A percentile compares a stretch with the other conserved stretches of the same genome.
These are phyloP conservation scores for Pandemis cinnamomeana DNA, from an alignment of 2,888 invertebrate genomes.

Conservation along the genomic window DNA sequence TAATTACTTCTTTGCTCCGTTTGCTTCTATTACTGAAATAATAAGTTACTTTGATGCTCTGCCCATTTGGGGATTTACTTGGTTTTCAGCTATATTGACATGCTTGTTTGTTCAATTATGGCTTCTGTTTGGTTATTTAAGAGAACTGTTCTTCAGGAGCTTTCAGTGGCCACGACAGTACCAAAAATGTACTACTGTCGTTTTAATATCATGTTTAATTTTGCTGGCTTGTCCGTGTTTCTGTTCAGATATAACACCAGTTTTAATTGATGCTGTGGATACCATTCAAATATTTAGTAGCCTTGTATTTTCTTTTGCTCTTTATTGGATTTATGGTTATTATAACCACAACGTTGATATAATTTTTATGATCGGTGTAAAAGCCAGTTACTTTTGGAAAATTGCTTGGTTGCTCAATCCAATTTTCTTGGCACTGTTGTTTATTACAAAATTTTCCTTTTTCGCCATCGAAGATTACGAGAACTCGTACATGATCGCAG, in stretches of 20 bases:
- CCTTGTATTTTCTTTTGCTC: conserved; percentile 65
- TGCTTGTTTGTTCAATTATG: conserved; percentile 66
- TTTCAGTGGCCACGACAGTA: conserved; percentile 51
- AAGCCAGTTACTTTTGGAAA: conserved; percentile 72
- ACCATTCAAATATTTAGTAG: conserved; percentile 66
- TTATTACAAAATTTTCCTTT: conserved; percentile 53
- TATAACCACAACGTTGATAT: conserved; percentile 72
- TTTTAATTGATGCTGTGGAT: conserved; percentile 61
- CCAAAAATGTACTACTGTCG: conserved; percentile 51
- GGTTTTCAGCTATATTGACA: conserved; percentile 66
- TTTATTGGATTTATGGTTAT: conserved; percentile 76
- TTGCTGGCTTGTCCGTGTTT: conserved; percentile 65
- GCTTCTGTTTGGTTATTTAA: conserved; percentile 64
- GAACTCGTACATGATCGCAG: conserved; percentile 53
- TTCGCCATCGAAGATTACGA: conserved; percentile 49
- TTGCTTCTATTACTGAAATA: conserved; percentile 69
- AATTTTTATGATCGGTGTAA: conserved; percentile 78
- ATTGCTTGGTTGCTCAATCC: conserved; percentile 68
- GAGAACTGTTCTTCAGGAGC: conserved; percentile 53
- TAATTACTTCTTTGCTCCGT: conserved; percentile 60
- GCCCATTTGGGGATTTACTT: conserved; percentile 67
- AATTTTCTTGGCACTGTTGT: conserved; percentile 52
- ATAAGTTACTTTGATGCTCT: conserved; percentile 67
- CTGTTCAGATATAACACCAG: conserved; percentile 68
- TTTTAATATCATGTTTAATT: conserved; percentile 53